These are phyloP conservation scores for Athrips mouffetella DNA, from an alignment of 2,888 invertebrate species.

Conservation along the genomic window DNA sequence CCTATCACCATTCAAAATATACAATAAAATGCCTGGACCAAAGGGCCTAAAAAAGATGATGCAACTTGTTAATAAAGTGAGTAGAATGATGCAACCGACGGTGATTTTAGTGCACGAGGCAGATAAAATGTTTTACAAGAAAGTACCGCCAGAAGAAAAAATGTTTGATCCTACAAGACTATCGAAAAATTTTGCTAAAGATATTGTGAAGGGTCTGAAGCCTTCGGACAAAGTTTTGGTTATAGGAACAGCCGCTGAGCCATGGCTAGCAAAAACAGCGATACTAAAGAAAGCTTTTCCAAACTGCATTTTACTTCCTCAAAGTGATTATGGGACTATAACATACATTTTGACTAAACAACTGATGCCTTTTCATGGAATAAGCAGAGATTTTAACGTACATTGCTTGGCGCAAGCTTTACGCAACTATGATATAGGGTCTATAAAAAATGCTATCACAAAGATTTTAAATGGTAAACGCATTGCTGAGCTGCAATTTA, in stretches of 20 bases:
- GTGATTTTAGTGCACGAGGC: constrained; percentile 83
- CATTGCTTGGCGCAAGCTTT: constrained; percentile 76
- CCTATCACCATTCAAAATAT: constrained; percentile 82
- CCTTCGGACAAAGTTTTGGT: constrained; percentile 82
- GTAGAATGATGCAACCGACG: constrained; percentile 83
- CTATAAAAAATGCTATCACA: constrained; percentile 62
- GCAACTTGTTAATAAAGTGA: constrained; percentile 81
- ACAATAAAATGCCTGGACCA: constrained; percentile 83
- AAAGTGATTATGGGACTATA: constrained; percentile 79
- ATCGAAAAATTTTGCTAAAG: constrained; percentile 82
- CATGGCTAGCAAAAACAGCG: constrained; percentile 77
- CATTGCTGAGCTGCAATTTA: constrained; percentile 69
- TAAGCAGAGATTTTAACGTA: constrained; percentile 78
- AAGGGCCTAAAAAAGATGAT: constrained; percentile 83
- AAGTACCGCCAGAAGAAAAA: constrained; percentile 80
- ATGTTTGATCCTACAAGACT: constrained; percentile 83
- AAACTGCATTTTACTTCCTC: constrained; percentile 73
- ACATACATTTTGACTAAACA: constrained; percentile 73
- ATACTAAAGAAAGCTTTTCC: constrained; percentile 78
- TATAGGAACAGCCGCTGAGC: constrained; percentile 82
- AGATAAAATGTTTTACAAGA: constrained; percentile 84
- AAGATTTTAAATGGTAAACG: constrained; percentile 66
- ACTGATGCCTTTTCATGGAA: constrained; percentile 78
- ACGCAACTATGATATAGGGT: constrained; percentile 72
- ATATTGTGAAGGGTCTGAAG: constrained; percentile 82